phyloP scores from a whole-genome alignment of 2,797 vertebrate genomes.

The Urophycis tenuis region DNA sequence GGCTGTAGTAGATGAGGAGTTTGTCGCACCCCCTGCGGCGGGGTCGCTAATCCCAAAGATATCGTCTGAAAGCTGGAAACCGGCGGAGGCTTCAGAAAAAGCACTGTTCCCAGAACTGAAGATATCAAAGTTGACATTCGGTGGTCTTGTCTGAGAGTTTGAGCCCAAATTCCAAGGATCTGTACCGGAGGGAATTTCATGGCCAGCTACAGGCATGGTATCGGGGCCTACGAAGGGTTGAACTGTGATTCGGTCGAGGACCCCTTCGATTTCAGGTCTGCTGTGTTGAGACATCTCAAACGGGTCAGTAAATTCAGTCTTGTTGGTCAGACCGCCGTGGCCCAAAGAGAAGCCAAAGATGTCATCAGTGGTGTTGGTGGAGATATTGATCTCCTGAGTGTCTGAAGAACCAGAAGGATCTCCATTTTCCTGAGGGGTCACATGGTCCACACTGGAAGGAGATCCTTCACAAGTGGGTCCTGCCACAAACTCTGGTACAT shows the following conservation, averaged over 20 bases:
- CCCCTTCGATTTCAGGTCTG: conserved; percentile 19
- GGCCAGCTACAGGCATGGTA: conserved; percentile 12
- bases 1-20: conserved; percentile 9
- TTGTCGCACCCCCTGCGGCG: conserved; percentile 3
- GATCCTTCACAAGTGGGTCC: background rate
- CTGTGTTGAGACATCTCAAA: conserved; percentile 2
- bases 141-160: conserved; percentile 19
- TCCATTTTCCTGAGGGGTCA: conserved; percentile 9
- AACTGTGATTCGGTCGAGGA: conserved; percentile 15
- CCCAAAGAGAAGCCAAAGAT: background rate
- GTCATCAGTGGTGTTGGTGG: background rate
- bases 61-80: conserved; percentile 35
- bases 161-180: conserved; percentile 22
- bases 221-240: conserved; percentile 16
- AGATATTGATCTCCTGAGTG: conserved; percentile 21
- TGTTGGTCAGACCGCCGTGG: background rate
- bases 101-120: conserved; percentile 43
- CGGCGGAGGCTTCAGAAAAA: conserved; percentile 21
- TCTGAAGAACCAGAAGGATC: conserved; percentile 27
- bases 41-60: conserved; percentile 47
- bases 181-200: conserved; percentile 14
- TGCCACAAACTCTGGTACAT: background rate
- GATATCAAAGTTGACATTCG: conserved; percentile 49
- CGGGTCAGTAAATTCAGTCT: background rate
- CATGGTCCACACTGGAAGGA: conserved; percentile 26